A percentile compares a stretch with the other conserved stretches of the same genome.
Evolutionary conservation across 2,113 vertebrate genomes (phyloP).

Genomic region (Cephalopterus ornatus): DNA sequence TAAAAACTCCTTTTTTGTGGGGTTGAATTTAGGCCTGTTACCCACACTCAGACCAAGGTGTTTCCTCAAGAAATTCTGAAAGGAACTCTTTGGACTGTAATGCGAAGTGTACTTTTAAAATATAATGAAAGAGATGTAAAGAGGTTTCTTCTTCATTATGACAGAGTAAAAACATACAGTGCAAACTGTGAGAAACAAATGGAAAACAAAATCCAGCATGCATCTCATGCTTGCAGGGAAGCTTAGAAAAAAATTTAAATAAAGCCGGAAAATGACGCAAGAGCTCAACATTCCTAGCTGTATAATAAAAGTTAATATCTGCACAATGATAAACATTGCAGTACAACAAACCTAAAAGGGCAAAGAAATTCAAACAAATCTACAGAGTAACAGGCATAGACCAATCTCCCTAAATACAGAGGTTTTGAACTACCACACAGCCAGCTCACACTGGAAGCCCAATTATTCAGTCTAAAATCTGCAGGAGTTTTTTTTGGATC

Average conservation of each 20-base stretch:
- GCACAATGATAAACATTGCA: not conserved
- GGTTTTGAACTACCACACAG: not conserved
- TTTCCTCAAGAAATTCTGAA: not conserved
- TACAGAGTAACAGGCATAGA: not conserved
- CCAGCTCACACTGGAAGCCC: not conserved
- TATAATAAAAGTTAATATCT: not conserved
- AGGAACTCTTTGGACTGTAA: not conserved
- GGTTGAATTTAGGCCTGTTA: not conserved
- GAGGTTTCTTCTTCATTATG: not conserved
- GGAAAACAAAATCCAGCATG: not conserved
- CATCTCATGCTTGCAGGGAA: not conserved
- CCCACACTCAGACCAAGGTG: not conserved
- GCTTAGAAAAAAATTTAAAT: not conserved
- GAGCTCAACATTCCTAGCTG: not conserved
- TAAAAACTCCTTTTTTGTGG: not conserved
- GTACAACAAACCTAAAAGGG: not conserved
- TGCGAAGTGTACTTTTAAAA: not conserved
- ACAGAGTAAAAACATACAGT: not conserved
- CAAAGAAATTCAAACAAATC: not conserved
- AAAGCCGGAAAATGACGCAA: not conserved
- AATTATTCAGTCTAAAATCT: not conserved
- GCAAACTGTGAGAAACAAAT: not conserved
- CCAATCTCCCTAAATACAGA: not conserved
- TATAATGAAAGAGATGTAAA: not conserved
- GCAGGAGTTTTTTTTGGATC: accelerated